Evolutionary conservation across 1,140 invertebrate species (phyloP), one percentile per base, ranked within the genome.

Genomic region (Helicoverpa zea): DNA sequence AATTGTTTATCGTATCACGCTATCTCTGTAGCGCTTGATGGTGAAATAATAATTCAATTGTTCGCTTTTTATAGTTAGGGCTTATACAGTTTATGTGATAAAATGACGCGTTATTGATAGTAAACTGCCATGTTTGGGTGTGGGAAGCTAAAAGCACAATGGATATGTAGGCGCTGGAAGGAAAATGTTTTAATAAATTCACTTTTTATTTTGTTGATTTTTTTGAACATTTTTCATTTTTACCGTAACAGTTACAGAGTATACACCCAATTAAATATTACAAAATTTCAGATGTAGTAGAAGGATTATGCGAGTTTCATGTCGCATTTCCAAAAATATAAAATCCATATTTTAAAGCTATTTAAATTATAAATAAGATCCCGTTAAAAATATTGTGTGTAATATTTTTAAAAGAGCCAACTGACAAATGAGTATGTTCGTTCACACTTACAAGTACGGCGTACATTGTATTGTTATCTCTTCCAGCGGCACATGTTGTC

Each of bases 61-160:
- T 81, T 79, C 72, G 3, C 51, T 12, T 79, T 35, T 84, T 74
- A 79, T 79, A 58, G 75, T 83, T 82, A 79, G 75, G 75, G 78
- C 35, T 86, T 82, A 83, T 73, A 79, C 80, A 79, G 61, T 83
- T 85, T 84, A 86, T 86, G 75, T 59, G 49, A 82, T 87, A 87
- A 86, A 90, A 88, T 89, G 86, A 89, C 79, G 83, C 83, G 86
- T 88, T 89, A 88, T 89, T 89, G 85, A 86, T 91, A 88, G 81
- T 86, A 87, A 87, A 84, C 74, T 80, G 81, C 80, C 77, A 82
- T 85, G 81, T 87, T 87, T 85, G 83, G 82, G 79, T 83, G 81
- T 80, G 47, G 73, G 73, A 64, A 80, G 80, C 83, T 88, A 87
- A 88, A 88, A 89, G 88, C 84, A 47, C 43, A 73, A 56, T 35